Conservation (phyloP, 2,113 vertebrate genomes). For the Sarotherodon lohbergeri region DNA sequence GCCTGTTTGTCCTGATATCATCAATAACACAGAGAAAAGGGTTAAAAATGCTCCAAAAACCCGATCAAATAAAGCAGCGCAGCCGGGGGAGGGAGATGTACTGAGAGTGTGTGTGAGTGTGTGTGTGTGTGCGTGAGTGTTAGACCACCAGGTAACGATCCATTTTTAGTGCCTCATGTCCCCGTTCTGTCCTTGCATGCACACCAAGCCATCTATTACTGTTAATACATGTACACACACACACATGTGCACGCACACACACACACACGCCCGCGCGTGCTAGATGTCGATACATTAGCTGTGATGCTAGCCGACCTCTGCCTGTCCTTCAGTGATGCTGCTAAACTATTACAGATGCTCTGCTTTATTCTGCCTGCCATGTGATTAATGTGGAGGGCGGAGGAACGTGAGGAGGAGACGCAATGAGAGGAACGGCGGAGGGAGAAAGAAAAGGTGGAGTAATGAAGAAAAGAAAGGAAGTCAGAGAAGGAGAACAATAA, state of each 20-base stretch:
- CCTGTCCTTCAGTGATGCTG: conserved; percentile 52
- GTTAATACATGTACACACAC: conserved; percentile 36
- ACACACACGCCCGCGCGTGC: neutral
- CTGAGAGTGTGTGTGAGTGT: neutral
- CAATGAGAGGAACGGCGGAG: conserved; percentile 24
- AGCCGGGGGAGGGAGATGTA: neutral
- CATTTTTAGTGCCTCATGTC: conserved; percentile 68
- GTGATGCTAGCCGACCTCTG: conserved; percentile 42
- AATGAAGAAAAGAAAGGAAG: neutral
- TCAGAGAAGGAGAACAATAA: neutral
- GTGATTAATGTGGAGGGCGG: conserved; percentile 62
- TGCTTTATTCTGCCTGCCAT: conserved; percentile 54
- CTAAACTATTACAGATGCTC: conserved; percentile 68
- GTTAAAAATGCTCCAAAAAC: neutral
- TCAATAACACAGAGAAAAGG: neutral
- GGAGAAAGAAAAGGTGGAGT: neutral
- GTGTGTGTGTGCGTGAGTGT: neutral
- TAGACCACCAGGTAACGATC: conserved; percentile 39
- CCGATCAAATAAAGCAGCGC: neutral
- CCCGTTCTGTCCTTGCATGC: conserved; percentile 72
- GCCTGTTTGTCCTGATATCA: neutral
- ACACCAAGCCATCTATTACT: conserved; percentile 67
- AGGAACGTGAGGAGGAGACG: conserved; percentile 51
- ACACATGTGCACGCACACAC: neutral
- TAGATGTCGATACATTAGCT: conserved; percentile 7